phyloP scores from a whole-genome alignment of 2,113 vertebrate genomes.

The Tiliqua scincoides region DNA sequence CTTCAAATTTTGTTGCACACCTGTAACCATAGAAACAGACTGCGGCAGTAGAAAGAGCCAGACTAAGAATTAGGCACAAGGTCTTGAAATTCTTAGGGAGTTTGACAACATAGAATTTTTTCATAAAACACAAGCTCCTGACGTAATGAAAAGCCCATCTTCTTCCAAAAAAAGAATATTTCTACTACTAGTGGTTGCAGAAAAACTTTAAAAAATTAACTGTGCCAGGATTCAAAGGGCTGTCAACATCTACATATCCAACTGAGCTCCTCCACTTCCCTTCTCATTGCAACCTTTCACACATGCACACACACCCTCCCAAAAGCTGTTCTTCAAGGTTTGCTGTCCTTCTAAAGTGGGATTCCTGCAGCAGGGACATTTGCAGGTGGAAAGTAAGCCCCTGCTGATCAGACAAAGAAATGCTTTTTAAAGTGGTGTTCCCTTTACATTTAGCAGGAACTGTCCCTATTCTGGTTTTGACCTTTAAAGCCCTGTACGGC shows the following conservation, averaged over 20 bases:
- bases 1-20: background rate
- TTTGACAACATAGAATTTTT: background rate
- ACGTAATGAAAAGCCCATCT: background rate
- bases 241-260: background rate
- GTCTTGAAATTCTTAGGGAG: constrained; percentile 2
- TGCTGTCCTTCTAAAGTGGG: background rate
- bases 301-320: background rate
- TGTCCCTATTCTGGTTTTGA: no score
- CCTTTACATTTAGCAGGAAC: no score
- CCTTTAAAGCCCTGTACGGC: no score
- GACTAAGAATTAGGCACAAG: background rate
- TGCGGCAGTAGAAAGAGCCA: background rate
- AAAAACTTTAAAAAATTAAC: background rate
- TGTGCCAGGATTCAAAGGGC: background rate
- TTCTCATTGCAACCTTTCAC: background rate
- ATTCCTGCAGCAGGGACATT: background rate
- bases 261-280: background rate
- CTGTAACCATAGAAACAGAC: constrained; percentile 13
- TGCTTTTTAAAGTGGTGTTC: no score
- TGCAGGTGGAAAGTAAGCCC: background rate
- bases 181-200: background rate
- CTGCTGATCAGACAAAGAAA: no score
- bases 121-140: background rate
- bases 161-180: background rate
- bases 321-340: background rate